Base-by-base conservation (phyloP, 2,888 invertebrate genomes). In the Microctonus aethiopoides region DNA sequence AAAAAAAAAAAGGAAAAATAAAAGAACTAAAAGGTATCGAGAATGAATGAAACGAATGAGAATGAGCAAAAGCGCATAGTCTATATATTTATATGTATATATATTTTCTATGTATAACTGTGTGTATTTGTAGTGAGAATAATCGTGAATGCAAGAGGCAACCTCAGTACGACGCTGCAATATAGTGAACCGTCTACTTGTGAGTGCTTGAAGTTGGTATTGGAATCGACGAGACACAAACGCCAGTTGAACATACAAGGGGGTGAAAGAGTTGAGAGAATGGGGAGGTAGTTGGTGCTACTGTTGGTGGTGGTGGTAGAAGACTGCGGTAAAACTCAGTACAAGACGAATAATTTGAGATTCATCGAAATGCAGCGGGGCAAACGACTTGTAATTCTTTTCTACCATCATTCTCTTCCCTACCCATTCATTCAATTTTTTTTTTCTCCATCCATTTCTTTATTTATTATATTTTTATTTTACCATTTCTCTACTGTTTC, bases 311-410 rank as follows among this genome's bases (percentile, higher is more conserved):
- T 34, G 29, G 54, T 32, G 36, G 41, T 26, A 57, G 56, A 57
- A 63, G 56, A 26, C 64, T 64, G 60, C 56, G 56, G 41, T 46
- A 57, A 32, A 34, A 32, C 71, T 74, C 61, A n/a, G 70, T 69
- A 70, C 72, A 69, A 74, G 75, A 78, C 78, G 83, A 84, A 85
- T 85, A 84, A 85, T 84, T 83, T 81, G 78, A 81, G 80, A 85
- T 84, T 84, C 85, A 86, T 85, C 81, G 81, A 74, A 80, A 83
- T 82, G 83, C 83, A 83, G 76, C 77, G 74, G 76, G 78, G 78
- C 80, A 79, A 81, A 77, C 80, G 83, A 83, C 83, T 86, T 85
- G 85, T 83, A 84, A 85, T 86, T 86, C 84, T 82, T 84, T 84
- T 82, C 80, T 77, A 77, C 74, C 78, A 75, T 71, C 75, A 62